Base-by-base conservation (phyloP, 2,113 vertebrate species). In the Pavo muticus region DNA sequence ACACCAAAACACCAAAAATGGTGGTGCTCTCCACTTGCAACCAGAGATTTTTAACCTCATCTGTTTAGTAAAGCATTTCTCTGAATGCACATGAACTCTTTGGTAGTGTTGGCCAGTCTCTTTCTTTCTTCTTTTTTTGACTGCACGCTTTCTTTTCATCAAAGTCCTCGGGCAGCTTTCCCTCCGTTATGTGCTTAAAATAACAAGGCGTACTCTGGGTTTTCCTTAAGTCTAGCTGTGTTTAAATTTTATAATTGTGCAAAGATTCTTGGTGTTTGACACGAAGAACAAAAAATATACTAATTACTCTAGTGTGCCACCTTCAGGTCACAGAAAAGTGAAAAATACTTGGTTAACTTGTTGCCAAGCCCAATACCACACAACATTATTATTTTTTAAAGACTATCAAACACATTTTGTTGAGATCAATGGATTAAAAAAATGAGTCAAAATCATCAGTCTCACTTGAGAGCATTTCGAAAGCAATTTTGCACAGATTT, bases 221-320 rank as follows among this genome's bases (percentile, higher is more conserved):
- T 47, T 65, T 83, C 40, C 72, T 82, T 81, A 65, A 30, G 67
- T 80, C 21, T 81, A 89, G 23, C 72, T 24, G 56, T 63, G 67
- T 77, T 40, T 67, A 81, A 44, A 30, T 59, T 65, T 39, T 72
- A 84, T 56, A 39, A 72, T 14, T 48, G 40, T n/a, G 23, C 24
- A 92, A 59, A 60, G 15, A 56, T 25, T 44, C 40, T 37, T 47
- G 52, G 30, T 40, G 16, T 63, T 47, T 72, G 56, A 86, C 94
- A 68, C 47, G 14, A 93, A 80, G 45, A 91, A 61, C 7, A 14
- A 24, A 15, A 50, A 32, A 85, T 74, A 39, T 8, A 64, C 40
- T 78, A 72, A 88, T 84, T 75, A 94, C 86, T 93, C 67, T 42
- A 69, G 47, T 84, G 64, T 92, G 80, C 80, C 84, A 93, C 61